Base-by-base conservation (phyloP, 2,113 vertebrate species). In the Hypanus sabinus region DNA sequence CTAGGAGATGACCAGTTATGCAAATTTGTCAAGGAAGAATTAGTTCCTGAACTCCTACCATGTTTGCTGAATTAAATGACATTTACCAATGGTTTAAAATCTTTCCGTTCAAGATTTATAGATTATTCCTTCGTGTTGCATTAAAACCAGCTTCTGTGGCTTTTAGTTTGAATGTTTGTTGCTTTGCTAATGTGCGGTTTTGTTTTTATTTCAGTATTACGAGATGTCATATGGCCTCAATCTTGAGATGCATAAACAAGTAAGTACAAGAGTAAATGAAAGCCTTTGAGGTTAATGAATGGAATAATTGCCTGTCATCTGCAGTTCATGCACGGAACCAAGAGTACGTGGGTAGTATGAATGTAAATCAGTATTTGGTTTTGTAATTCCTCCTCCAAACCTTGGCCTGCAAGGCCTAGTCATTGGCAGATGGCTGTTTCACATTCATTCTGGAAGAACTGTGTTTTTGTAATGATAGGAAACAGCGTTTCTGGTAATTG, bases 201-300 rank as follows among this genome's bases (percentile, higher is more conserved):
- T 88, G 77, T 91, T 85, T 46, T 95, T 94, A 38, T 94, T 36
- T 0, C 95, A 97, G 96, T 97, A 97, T 94, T 97, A 97, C 0
- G 96, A 97, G 94, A 97, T 97, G 96, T 97, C 96, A 65, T 97
- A 97, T 0, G 96, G 96, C 55, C 95, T 97, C 46, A 97, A 97
- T 95, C 96, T 97, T 0, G 96, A 97, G 96, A 97, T 97, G 96
- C 96, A 97, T 94, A 97, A 97, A 27, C 96, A 97, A 96, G 96
- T 96, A 95, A 95, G 96, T 68, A 8, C 27, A 73, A 93, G 90
- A 93, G 90, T 65, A 73, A 93, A 93, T 93, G 90, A 46, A 73
- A 46, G 90, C 65, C 68, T 70, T 93, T 93, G 90, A 93, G 90
- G 90, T 93, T 93, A 93, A 93, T 93, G 90, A 93, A 73, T 93